Percentiles rank a stretch among this genome's conserved stretches.
Evolutionary conservation across 2,113 vertebrate species (phyloP).

Genomic region (Misgurnus anguillicaudatus): DNA sequence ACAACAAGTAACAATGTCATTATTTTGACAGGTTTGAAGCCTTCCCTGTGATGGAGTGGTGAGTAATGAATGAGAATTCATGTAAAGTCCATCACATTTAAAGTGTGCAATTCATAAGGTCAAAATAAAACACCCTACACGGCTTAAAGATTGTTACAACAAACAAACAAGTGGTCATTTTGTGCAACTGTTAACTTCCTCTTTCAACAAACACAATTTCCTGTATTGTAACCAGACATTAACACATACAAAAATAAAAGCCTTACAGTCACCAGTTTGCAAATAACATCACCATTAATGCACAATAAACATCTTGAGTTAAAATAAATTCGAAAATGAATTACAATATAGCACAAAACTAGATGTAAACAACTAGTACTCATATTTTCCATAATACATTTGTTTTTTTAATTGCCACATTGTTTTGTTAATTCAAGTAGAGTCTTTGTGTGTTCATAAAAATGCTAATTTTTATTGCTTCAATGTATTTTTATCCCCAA

Average conservation of each 20-base stretch:
- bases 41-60: background rate
- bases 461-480: slow-evolving; percentile 28
- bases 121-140: background rate
- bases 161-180: background rate
- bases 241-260: background rate
- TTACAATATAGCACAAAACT: background rate
- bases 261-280: background rate
- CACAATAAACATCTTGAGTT: background rate
- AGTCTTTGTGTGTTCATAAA: background rate
- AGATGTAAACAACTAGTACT: background rate
- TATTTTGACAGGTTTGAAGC: background rate
- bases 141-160: background rate
- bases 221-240: background rate
- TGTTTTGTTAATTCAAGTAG: slow-evolving; percentile 5
- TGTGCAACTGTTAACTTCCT: slow-evolving; percentile 11
- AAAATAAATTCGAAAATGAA: background rate
- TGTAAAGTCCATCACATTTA: background rate
- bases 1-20: too few relatives aligned
- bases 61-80: background rate
- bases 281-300: background rate
- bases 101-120: background rate
- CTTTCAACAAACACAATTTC: slow-evolving; percentile 5
- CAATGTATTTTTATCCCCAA: background rate
- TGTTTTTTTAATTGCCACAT: background rate
- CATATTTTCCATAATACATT: background rate